Conservation (phyloP, 2,113 vertebrate species). For the Nanorana parkeri region DNA sequence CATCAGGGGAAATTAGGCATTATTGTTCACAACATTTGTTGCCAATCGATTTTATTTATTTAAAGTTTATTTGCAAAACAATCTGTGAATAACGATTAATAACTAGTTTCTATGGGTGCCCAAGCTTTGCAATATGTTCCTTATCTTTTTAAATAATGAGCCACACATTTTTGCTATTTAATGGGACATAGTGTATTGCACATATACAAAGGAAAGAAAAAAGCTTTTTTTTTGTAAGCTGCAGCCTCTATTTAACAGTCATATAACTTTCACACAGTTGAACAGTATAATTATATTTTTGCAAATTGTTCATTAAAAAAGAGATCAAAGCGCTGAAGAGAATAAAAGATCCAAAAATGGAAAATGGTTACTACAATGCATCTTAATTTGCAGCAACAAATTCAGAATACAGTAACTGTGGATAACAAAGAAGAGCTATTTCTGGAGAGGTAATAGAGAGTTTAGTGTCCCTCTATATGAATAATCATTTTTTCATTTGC, state of each 20-base stretch:
- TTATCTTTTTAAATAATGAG: too few relatives aligned
- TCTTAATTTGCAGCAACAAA: slow-evolving; percentile 3
- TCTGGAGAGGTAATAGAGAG: slow-evolving; percentile 5
- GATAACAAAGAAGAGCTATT: slow-evolving; percentile 9
- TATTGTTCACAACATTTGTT: too few relatives aligned
- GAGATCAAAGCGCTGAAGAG: neutral
- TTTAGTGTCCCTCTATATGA: neutral
- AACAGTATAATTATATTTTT: slow-evolving; percentile 13
- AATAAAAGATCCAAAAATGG: slow-evolving; percentile 21
- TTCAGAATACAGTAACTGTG: slow-evolving; percentile 10
- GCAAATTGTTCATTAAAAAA: slow-evolving; percentile 24
- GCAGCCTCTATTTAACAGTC: neutral
- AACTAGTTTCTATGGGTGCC: too few relatives aligned
- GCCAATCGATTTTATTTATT: too few relatives aligned
- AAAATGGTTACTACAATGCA: slow-evolving; percentile 18
- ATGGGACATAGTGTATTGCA: neutral
- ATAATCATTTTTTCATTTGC: neutral
- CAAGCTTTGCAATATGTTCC: too few relatives aligned
- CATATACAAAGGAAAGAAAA: neutral
- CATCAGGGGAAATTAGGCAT: too few relatives aligned
- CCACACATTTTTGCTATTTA: too few relatives aligned
- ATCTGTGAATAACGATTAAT: too few relatives aligned
- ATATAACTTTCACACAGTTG: neutral
- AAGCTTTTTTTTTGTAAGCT: too few relatives aligned
- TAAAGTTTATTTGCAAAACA: too few relatives aligned